These are phyloP conservation scores for Tetraodon nigroviridis DNA, from an alignment of 2,113 vertebrate species.

Conservation along the genomic window DNA sequence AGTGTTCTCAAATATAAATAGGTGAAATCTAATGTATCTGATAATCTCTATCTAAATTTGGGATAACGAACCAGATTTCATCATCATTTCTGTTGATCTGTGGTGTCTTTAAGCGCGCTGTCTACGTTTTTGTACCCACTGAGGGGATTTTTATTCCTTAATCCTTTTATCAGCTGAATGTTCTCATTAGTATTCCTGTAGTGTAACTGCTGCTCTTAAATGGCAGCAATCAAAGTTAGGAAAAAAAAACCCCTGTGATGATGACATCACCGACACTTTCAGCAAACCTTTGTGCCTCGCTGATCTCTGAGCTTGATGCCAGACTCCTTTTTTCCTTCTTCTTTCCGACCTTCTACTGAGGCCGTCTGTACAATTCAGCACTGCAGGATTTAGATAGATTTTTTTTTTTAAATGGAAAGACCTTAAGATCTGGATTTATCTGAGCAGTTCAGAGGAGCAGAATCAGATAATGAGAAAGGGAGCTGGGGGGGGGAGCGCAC, in stretches of 20 bases:
- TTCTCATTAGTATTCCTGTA: neutral
- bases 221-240: neutral
- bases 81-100: too few species aligned
- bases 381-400: slow-evolving; percentile 37
- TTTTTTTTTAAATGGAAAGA: slow-evolving; percentile 39
- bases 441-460: slow-evolving; percentile 33
- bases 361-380: slow-evolving; percentile 15
- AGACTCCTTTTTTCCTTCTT: neutral
- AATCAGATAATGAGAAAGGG: slow-evolving; percentile 52
- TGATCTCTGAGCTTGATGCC: neutral
- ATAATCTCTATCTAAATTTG: too few species aligned
- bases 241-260: slow-evolving; percentile 13
- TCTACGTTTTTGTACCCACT: too few species aligned
- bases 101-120: too few species aligned
- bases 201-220: neutral
- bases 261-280: slow-evolving; percentile 13
- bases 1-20: slow-evolving; percentile 7
- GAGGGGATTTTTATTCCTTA: too few species aligned
- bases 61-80: too few species aligned
- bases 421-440: slow-evolving; percentile 47
- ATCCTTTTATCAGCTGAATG: too few species aligned
- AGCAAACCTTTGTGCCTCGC: slow-evolving; percentile 1
- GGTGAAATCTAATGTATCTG: neutral
- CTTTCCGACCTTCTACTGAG: slow-evolving; percentile 25
- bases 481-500: slow-evolving; percentile 24